Evolutionary conservation across 2,888 invertebrate species (phyloP).

Genomic region (Clistopyga incitator): DNA sequence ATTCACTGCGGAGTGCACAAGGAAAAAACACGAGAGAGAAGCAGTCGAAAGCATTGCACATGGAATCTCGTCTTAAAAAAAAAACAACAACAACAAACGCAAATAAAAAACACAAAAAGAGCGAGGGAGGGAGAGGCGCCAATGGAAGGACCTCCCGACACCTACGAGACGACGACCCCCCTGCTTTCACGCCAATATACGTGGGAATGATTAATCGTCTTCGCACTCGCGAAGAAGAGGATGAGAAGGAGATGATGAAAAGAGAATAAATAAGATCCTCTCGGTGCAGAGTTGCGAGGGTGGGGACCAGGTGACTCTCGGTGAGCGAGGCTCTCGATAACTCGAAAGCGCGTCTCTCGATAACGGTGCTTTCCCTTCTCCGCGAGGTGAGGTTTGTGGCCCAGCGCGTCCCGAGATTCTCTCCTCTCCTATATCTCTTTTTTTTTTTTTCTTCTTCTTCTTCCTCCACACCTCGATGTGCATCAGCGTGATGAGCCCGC

Average conservation of each 20-base stretch:
- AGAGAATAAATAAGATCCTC: constrained; percentile 5
- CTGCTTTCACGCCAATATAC: constrained; percentile 60
- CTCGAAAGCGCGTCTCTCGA: constrained; percentile 37
- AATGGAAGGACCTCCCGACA: constrained; percentile 51
- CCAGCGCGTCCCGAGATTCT: constrained; percentile 19
- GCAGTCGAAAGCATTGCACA: constrained; percentile 5
- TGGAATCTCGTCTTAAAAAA: constrained; percentile 8
- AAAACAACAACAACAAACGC: not conserved
- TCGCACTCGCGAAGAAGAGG: constrained; percentile 56
- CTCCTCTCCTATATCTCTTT: not conserved
- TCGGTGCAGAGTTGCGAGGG: constrained; percentile 40
- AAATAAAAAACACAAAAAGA: no score
- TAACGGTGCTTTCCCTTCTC: constrained; percentile 59
- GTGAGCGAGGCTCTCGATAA: constrained; percentile 19
- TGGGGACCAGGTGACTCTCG: constrained; percentile 51
- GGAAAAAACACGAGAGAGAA: constrained; percentile 13
- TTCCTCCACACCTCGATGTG: constrained; percentile 48
- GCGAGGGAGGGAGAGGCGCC: constrained; percentile 43
- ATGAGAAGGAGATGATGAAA: constrained; percentile 41
- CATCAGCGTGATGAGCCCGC: constrained; percentile 48
- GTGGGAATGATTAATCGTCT: constrained; percentile 68
- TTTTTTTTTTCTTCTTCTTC: no score
- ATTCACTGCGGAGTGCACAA: not conserved
- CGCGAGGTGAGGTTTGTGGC: constrained; percentile 9
- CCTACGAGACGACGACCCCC: constrained; percentile 62